Conservation (phyloP, 2,888 invertebrate genomes). For the Rotaria sp. region DNA sequence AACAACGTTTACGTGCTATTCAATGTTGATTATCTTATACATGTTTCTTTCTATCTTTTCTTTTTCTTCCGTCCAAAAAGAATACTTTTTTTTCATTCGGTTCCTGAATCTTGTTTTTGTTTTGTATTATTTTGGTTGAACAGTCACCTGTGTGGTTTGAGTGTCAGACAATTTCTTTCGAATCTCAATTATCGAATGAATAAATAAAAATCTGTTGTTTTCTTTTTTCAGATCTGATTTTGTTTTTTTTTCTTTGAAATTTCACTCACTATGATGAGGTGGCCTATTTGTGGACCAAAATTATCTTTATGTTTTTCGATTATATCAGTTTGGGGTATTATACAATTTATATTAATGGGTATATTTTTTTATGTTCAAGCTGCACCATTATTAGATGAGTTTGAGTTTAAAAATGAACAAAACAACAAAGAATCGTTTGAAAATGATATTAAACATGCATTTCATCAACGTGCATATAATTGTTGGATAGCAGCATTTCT, state of each 20-base stretch:
- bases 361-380: slow-evolving; percentile 77
- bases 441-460: slow-evolving; percentile 48
- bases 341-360: slow-evolving; percentile 79
- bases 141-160: neutral
- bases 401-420: slow-evolving; percentile 63
- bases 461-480: slow-evolving; percentile 74
- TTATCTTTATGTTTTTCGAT: slow-evolving; percentile 67
- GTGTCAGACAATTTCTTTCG: neutral
- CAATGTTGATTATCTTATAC: neutral
- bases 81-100: neutral
- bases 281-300: slow-evolving; percentile 39
- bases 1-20: neutral
- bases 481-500: slow-evolving; percentile 90
- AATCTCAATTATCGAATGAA: neutral
- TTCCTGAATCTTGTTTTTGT: neutral
- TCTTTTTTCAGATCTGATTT: neutral
- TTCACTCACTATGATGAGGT: neutral
- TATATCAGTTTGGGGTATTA: slow-evolving; percentile 84
- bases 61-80: neutral
- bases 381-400: slow-evolving; percentile 79
- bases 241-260: neutral
- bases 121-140: slow-evolving; percentile 19
- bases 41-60: neutral
- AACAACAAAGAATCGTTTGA: slow-evolving; percentile 50
- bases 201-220: neutral